phyloP scores from a whole-genome alignment of 2,113 vertebrate species.

The Phylloscopus trochiloides region DNA sequence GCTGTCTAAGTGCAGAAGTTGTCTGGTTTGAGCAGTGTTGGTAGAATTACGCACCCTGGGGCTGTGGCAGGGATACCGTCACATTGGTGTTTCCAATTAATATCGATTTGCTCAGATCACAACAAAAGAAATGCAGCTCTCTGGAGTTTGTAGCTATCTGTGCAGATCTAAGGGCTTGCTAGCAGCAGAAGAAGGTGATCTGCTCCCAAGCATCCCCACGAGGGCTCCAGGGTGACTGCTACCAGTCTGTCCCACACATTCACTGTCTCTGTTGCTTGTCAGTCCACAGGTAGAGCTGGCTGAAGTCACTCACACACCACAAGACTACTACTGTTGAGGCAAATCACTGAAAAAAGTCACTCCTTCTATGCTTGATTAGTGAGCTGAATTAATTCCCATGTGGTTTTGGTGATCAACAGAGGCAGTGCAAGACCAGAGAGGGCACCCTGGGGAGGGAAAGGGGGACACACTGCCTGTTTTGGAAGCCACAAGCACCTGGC shows the following conservation, averaged over 20 bases:
- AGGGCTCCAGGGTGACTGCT: neutral
- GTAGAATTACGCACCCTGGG: neutral
- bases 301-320: neutral
- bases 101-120: neutral
- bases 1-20: neutral
- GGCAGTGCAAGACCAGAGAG: neutral
- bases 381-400: neutral
- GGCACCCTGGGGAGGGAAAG: neutral
- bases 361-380: neutral
- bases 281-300: neutral
- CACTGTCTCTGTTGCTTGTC: neutral
- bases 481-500: neutral
- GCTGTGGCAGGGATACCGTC: neutral
- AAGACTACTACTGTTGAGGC: neutral
- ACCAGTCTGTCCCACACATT: neutral
- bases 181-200: neutral
- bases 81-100: neutral
- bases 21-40: neutral
- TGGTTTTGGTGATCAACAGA: neutral
- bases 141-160: neutral
- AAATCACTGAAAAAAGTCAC: neutral
- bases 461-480: neutral
- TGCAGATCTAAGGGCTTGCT: neutral
- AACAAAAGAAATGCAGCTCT: neutral
- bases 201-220: fast-evolving